Conservation (phyloP, 2,888 invertebrate species). For the Drosophila rellima region DNA sequence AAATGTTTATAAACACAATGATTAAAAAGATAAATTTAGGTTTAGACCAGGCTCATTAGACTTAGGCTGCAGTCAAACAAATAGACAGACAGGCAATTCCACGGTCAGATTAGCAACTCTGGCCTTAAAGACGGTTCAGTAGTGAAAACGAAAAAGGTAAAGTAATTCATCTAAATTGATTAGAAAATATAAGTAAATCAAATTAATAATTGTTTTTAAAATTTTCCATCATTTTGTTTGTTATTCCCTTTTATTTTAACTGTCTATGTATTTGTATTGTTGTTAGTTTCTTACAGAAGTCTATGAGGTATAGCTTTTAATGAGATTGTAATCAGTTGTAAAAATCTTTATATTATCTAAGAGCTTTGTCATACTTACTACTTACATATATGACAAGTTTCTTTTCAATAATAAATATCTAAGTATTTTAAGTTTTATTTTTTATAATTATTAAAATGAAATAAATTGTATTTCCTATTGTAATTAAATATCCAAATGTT, state of each 20-base stretch:
- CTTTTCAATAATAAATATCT: slow-evolving; percentile 17
- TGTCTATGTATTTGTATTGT: slow-evolving; percentile 33
- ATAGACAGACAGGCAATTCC: slow-evolving; percentile 2
- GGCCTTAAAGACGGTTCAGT: slow-evolving; percentile 28
- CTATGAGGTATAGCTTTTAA: slow-evolving; percentile 20
- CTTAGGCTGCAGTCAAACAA: slow-evolving; percentile 28
- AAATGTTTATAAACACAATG: slow-evolving; percentile 48
- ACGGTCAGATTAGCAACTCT: slow-evolving; percentile 11
- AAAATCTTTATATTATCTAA: slow-evolving; percentile 25
- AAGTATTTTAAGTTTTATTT: slow-evolving; percentile 6
- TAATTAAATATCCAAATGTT: slow-evolving; percentile 1
- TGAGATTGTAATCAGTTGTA: slow-evolving; percentile 33
- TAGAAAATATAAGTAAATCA: background rate
- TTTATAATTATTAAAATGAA: background rate
- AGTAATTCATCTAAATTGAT: slow-evolving; percentile 24
- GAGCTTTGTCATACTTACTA: slow-evolving; percentile 18
- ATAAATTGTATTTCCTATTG: background rate
- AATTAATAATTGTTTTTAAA: background rate
- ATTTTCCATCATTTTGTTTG: slow-evolving; percentile 13
- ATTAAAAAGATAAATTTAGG: slow-evolving; percentile 29
- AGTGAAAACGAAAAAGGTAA: slow-evolving; percentile 46
- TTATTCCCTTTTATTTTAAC: slow-evolving; percentile 6
- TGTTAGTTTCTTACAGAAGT: slow-evolving; percentile 11
- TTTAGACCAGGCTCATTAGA: slow-evolving; percentile 49
- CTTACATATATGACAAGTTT: slow-evolving; percentile 22